A percentile compares a stretch with the other conserved stretches of the same genome.
Evolutionary conservation across 2,797 vertebrate species (phyloP).

Genomic region (Myotis myotis): DNA sequence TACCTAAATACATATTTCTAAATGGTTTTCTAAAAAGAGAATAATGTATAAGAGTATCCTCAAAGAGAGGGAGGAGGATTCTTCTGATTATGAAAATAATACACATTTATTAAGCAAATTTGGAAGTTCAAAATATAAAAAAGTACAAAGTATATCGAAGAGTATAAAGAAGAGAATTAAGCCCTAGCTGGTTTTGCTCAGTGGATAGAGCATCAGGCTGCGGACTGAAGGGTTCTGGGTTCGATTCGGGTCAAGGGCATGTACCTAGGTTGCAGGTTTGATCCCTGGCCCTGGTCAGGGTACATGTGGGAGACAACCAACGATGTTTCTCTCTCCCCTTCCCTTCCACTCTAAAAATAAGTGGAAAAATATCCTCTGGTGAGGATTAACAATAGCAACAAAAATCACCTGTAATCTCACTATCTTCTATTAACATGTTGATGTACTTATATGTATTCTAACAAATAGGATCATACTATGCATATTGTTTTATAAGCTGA

Average conservation of each 20-base stretch:
- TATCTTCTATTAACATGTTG: not conserved
- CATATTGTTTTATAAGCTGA: slow-evolving; percentile 17
- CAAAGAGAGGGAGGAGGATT: not conserved
- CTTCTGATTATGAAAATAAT: slow-evolving; percentile 35
- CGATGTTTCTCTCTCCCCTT: no score
- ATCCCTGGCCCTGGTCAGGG: no score
- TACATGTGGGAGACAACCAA: no score
- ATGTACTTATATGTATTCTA: not conserved
- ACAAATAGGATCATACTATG: not conserved
- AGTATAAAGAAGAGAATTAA: slow-evolving; percentile 27
- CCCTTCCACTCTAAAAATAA: no score
- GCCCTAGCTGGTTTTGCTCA: no score
- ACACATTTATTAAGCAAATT: slow-evolving; percentile 35
- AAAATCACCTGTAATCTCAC: slow-evolving; percentile 26
- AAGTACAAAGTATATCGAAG: not conserved
- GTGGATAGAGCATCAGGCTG: no score
- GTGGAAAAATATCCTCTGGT: no score
- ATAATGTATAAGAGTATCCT: not conserved
- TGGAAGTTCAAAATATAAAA: slow-evolving; percentile 7
- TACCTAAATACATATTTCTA: slow-evolving; percentile 18
- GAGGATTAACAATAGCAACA: no score
- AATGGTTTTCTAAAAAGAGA: not conserved
- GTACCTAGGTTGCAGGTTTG: no score
- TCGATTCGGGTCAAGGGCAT: no score
- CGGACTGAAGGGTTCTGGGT: no score